Evolutionary conservation across 2,797 vertebrate genomes (phyloP).

Genomic region (Arrhamphus sclerolepis): DNA sequence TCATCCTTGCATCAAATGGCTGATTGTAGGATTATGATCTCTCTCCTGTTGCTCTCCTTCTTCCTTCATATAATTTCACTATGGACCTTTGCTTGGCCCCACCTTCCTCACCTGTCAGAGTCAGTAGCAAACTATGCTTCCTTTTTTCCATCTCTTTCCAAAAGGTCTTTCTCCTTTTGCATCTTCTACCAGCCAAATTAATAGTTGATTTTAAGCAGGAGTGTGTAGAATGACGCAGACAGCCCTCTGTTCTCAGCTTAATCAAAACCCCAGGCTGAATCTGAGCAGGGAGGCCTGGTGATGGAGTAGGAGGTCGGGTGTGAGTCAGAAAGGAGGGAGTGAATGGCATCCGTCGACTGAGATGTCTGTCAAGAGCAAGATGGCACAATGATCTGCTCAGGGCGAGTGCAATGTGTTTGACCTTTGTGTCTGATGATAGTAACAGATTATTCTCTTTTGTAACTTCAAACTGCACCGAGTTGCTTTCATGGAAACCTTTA

Average conservation of each 20-base stretch:
- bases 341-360: conserved; percentile 42
- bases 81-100: neutral
- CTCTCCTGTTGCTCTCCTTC: conserved; percentile 20
- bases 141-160: too few relatives aligned
- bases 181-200: neutral
- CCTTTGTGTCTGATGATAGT: conserved; percentile 39
- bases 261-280: conserved; percentile 5
- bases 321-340: conserved; percentile 49
- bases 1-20: conserved; percentile 49
- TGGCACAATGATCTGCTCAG: conserved; percentile 32
- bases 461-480: neutral
- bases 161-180: neutral
- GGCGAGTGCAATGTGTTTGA: conserved; percentile 40
- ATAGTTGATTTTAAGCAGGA: neutral
- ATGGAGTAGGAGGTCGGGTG: conserved; percentile 20
- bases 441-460: conserved; percentile 1
- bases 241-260: conserved; percentile 13
- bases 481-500: too few relatives aligned
- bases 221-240: conserved; percentile 15
- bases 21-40: neutral
- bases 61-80: conserved; percentile 1
- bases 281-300: conserved; percentile 23
- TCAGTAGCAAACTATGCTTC: conserved; percentile 12
- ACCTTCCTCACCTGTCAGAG: conserved; percentile 3
- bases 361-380: conserved; percentile 51